A percentile compares a stretch with the other conserved stretches of the same genome.
These are phyloP conservation scores for Cantharis nigra DNA, from an alignment of 2,888 invertebrate genomes.

Conservation along the genomic window DNA sequence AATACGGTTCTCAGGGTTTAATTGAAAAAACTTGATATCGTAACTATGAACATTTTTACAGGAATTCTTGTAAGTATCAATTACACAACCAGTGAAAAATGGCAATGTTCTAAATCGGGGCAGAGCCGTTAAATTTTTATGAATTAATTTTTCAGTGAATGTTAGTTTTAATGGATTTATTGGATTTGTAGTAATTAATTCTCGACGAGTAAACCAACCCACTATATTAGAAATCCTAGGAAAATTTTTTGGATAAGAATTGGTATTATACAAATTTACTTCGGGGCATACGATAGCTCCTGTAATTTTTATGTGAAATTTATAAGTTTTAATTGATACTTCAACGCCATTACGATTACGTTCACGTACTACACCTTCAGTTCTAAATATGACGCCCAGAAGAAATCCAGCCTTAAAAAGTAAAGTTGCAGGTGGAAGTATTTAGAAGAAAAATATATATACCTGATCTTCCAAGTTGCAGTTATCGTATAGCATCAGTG, in stretches of 20 bases:
- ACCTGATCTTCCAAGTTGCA: background rate
- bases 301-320: conserved; percentile 55
- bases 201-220: background rate
- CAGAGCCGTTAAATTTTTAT: conserved; percentile 64
- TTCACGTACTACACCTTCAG: background rate
- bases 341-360: conserved; percentile 50
- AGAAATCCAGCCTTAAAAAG: conserved; percentile 52
- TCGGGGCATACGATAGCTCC: conserved; percentile 63
- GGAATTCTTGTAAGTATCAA: conserved; percentile 41
- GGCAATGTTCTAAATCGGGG: conserved; percentile 32
- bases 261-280: background rate
- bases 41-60: background rate
- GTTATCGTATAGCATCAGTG: background rate
- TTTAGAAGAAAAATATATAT: background rate
- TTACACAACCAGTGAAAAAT: conserved; percentile 65
- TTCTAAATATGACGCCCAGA: conserved; percentile 17
- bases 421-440: conserved; percentile 3
- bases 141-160: conserved; percentile 66
- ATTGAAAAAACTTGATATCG: background rate
- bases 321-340: too few species aligned
- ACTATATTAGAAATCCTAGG: background rate
- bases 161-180: conserved; percentile 57
- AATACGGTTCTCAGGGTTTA: background rate
- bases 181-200: background rate
- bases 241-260: background rate